Conservation (phyloP, 2,797 vertebrate species). For the Siniperca undulata region DNA sequence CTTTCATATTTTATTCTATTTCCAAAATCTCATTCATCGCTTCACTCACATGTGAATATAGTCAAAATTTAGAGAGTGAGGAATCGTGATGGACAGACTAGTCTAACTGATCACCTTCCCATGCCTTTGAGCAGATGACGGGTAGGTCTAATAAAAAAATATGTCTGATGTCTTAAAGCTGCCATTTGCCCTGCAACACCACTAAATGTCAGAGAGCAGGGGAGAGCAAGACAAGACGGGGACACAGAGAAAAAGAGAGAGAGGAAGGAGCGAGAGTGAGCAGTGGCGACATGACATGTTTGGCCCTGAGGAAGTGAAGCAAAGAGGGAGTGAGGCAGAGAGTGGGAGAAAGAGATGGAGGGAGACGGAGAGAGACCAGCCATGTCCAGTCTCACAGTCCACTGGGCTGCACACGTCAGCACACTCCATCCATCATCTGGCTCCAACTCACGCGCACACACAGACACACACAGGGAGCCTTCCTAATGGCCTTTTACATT, state of each 20-base stretch:
- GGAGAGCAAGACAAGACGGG: constrained; percentile 20
- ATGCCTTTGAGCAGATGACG: constrained; percentile 38
- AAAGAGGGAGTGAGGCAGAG: constrained; percentile 66
- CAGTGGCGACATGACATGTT: constrained; percentile 73
- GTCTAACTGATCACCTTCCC: constrained; percentile 43
- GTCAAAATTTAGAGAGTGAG: constrained; percentile 18
- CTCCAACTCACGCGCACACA: constrained; percentile 49
- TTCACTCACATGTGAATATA: constrained; percentile 46
- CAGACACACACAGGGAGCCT: constrained; percentile 51
- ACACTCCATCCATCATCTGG: constrained; percentile 83
- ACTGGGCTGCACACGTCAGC: constrained; percentile 84
- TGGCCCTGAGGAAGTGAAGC: constrained; percentile 81
- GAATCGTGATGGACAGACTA: constrained; percentile 32
- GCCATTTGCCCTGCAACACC: constrained; percentile 59
- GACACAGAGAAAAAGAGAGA: constrained; percentile 29
- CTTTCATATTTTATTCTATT: constrained; percentile 47
- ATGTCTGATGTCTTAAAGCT: constrained; percentile 61
- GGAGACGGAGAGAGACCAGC: constrained; percentile 79
- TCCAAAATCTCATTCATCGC: constrained; percentile 30
- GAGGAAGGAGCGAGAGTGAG: constrained; percentile 55
- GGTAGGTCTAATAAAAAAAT: constrained; percentile 67
- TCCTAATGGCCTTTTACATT: constrained; percentile 83
- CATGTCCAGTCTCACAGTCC: constrained; percentile 86
- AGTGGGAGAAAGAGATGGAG: constrained; percentile 72
- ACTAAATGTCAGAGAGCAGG: constrained; percentile 66